phyloP scores from a whole-genome alignment of 2,888 invertebrate genomes.

The Melipona beecheii region DNA sequence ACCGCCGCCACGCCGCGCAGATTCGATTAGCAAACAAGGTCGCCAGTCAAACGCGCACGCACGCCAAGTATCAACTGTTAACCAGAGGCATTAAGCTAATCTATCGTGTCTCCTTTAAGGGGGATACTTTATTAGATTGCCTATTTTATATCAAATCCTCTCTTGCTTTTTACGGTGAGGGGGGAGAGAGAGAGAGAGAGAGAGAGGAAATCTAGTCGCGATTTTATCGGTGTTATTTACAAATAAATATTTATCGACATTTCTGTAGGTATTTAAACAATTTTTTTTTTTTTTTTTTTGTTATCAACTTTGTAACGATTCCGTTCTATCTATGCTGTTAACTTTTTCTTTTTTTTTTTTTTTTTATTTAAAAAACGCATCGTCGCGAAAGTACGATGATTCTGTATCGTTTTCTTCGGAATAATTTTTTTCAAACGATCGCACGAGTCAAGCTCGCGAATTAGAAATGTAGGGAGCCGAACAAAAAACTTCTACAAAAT shows the following conservation, averaged over 20 bases:
- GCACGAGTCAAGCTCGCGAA: not conserved
- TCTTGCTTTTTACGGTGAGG: not conserved
- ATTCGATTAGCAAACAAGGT: slow-evolving; percentile 50
- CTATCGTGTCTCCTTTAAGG: slow-evolving; percentile 5
- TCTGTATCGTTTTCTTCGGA: not conserved
- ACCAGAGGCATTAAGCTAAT: not conserved
- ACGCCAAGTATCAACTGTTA: slow-evolving; percentile 1
- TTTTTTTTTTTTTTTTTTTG: too few species aligned
- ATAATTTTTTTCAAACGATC: not conserved
- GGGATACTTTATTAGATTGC: not conserved
- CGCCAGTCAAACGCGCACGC: slow-evolving; percentile 25
- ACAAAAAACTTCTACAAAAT: not conserved
- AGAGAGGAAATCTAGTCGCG: too few species aligned
- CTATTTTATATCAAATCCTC: not conserved
- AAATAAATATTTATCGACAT: too few species aligned
- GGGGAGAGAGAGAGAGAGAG: too few species aligned
- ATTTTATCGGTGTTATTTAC: not conserved
- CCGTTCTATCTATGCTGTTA: too few species aligned
- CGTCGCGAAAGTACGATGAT: too few species aligned
- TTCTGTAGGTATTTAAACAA: too few species aligned
- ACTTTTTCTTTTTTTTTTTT: too few species aligned
- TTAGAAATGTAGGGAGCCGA: not conserved
- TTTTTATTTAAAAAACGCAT: too few species aligned
- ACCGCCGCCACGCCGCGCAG: not conserved
- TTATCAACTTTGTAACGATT: too few species aligned